phyloP scores from a whole-genome alignment of 1,140 invertebrate genomes.

The Meloidogyne exigua region DNA sequence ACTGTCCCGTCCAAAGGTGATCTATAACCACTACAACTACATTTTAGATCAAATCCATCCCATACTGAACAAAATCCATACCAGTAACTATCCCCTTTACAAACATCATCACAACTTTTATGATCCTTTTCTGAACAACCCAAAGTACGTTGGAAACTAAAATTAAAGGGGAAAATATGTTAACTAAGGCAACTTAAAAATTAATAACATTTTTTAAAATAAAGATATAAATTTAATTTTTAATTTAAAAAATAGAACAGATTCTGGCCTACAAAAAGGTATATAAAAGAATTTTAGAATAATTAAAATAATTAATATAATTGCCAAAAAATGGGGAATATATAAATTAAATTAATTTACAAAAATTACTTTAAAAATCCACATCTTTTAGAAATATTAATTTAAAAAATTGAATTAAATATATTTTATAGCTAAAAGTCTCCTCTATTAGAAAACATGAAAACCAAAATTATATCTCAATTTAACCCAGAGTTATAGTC shows the following conservation, averaged over 20 bases:
- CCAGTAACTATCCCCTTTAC: constrained; percentile 21
- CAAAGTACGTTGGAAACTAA: not conserved
- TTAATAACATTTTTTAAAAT: not conserved
- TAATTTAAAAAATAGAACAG: not conserved
- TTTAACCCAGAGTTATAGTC: no score
- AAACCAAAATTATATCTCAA: no score
- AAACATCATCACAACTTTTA: constrained; percentile 19
- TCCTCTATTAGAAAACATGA: no score
- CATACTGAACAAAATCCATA: constrained; percentile 20
- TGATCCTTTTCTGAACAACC: constrained; percentile 12
- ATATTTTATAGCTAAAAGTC: no score
- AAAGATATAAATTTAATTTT: not conserved
- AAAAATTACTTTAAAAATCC: no score
- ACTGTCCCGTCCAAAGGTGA: constrained; percentile 4
- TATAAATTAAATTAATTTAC: no score
- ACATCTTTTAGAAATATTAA: no score
- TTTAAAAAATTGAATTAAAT: no score
- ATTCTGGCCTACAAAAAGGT: not conserved
- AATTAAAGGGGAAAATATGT: not conserved
- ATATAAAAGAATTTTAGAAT: not conserved
- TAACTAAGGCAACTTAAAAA: not conserved
- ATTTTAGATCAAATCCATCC: constrained; percentile 18
- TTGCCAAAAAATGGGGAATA: not conserved
- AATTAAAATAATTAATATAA: not conserved
- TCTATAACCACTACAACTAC: constrained; percentile 17